These are phyloP conservation scores for Stramonita haemastoma DNA, from an alignment of 2,888 invertebrate species.

Conservation along the genomic window DNA sequence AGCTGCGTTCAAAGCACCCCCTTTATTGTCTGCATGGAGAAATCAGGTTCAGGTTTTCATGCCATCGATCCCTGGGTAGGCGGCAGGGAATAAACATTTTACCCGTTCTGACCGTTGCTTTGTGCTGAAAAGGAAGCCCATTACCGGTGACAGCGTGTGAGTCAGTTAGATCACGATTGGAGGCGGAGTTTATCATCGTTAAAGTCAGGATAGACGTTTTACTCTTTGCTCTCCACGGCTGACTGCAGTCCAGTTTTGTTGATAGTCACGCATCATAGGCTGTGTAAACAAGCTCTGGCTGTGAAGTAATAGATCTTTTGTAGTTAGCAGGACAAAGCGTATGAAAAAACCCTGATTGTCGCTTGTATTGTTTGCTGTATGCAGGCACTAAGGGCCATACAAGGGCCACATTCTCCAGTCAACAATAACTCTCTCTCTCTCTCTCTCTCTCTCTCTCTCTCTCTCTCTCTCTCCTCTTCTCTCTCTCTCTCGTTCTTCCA, in stretches of 20 bases:
- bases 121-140: constrained; percentile 15
- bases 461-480: background rate
- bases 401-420: too few species aligned
- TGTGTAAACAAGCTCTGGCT: background rate
- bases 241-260: background rate
- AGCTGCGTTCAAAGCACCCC: background rate
- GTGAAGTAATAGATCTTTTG: background rate
- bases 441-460: too few species aligned
- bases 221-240: background rate
- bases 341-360: too few species aligned
- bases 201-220: background rate
- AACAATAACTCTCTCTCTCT: too few species aligned
- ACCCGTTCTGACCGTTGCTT: background rate
- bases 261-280: background rate
- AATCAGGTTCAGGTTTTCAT: too few species aligned
- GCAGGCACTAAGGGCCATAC: too few species aligned
- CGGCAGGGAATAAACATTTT: background rate
- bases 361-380: too few species aligned
- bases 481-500: constrained; percentile 42
- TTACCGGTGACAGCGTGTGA: background rate
- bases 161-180: background rate
- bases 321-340: too few species aligned
- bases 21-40: too few species aligned
- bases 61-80: background rate
- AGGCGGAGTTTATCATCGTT: background rate